phyloP scores from a whole-genome alignment of 2,888 invertebrate genomes.

The Liposcelis brunnea region DNA sequence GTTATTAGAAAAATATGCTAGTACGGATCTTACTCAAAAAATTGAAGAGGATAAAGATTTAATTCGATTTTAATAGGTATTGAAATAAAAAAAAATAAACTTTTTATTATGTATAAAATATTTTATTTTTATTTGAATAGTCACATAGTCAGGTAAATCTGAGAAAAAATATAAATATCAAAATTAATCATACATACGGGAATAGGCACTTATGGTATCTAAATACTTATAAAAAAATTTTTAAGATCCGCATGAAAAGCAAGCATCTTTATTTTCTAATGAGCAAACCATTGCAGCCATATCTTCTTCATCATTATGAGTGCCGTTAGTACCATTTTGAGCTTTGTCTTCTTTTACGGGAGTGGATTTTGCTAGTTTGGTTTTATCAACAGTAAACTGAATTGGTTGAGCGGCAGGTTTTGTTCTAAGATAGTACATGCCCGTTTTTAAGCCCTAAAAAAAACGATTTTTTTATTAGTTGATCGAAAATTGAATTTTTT shows the following conservation, averaged over 20 bases:
- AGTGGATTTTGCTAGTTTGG: slow-evolving; percentile 29
- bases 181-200: no score
- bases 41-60: slow-evolving; percentile 23
- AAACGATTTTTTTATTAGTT: slow-evolving; percentile 5
- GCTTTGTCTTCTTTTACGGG: slow-evolving; percentile 13
- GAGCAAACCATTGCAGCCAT: slow-evolving; percentile 73
- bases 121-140: no score
- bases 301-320: slow-evolving; percentile 23
- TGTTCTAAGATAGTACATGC: slow-evolving; percentile 96
- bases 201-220: no score
- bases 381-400: slow-evolving; percentile 94
- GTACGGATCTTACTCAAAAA: slow-evolving; percentile 22
- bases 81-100: no score
- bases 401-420: slow-evolving; percentile 93
- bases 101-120: no score
- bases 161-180: no score
- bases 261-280: slow-evolving; percentile 70
- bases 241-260: slow-evolving; percentile 72
- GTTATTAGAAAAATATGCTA: slow-evolving; percentile 63
- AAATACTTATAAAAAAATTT: no score
- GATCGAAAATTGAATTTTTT: background rate
- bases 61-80: no score
- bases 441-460: slow-evolving; percentile 78
- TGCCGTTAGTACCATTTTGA: slow-evolving; percentile 11
- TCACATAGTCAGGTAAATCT: no score